Conservation (phyloP, 2,888 invertebrate species). For the Eulithis testata region DNA sequence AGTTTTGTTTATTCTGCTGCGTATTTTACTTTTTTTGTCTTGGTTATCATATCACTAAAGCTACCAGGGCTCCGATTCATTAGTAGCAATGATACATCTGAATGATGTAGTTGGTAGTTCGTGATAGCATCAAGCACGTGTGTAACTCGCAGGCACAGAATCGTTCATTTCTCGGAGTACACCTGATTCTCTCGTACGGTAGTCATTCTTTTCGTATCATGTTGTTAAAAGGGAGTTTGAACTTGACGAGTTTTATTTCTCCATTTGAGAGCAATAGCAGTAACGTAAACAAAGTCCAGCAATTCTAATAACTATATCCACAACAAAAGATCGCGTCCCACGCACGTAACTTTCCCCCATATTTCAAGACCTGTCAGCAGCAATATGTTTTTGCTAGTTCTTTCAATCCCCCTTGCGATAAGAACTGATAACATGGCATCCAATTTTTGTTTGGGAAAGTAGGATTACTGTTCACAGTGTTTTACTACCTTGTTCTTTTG, state of each 20-base stretch:
- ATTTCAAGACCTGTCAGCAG: conserved; percentile 43
- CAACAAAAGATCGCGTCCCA: conserved; percentile 21
- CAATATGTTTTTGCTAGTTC: conserved; percentile 40
- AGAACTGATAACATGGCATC: conserved; percentile 32
- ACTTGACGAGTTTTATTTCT: background rate
- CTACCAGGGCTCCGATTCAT: no score
- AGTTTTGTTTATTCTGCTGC: no score
- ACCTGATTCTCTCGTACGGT: no score
- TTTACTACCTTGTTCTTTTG: conserved; percentile 2
- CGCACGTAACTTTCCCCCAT: conserved; percentile 36
- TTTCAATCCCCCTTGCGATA: conserved; percentile 39
- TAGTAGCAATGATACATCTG: no score
- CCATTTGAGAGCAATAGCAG: background rate
- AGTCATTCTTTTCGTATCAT: no score
- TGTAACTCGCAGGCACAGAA: no score
- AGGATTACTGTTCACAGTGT: conserved; percentile 16
- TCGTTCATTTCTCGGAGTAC: no score
- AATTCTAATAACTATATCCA: conserved; percentile 20
- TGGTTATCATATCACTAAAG: no score
- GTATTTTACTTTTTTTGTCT: no score
- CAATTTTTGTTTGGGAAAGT: conserved; percentile 31
- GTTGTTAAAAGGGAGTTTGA: no score
- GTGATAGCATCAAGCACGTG: no score
- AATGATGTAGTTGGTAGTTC: no score
- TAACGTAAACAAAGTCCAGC: conserved; percentile 13